Percentiles rank a stretch among this genome's conserved stretches.
phyloP scores from a whole-genome alignment of 2,113 vertebrate species.

The Amazona guildingii region DNA sequence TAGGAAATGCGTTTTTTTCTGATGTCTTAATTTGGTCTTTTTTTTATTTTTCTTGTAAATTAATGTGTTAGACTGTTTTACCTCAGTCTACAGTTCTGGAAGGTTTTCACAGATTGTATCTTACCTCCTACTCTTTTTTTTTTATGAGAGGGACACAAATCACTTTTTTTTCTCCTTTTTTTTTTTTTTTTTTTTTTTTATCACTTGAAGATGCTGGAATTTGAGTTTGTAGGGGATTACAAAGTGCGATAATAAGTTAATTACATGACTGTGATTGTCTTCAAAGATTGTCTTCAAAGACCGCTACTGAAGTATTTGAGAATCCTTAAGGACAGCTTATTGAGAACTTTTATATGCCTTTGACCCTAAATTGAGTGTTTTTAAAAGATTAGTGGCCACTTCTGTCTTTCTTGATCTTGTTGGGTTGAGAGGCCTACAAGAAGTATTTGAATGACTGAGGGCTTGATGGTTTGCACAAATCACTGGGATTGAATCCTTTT shows the following conservation, averaged over 20 bases:
- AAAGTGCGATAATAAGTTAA: neutral
- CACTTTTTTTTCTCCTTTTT: neutral
- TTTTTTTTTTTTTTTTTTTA: neutral
- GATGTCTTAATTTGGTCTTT: neutral
- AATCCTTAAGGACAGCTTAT: neutral
- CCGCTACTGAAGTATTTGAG: neutral
- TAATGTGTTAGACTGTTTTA: neutral
- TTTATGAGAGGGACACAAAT: neutral
- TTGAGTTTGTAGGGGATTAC: neutral
- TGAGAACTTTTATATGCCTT: neutral
- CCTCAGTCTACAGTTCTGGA: neutral
- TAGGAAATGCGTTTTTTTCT: neutral
- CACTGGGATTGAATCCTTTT: neutral
- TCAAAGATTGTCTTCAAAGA: neutral
- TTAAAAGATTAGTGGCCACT: neutral
- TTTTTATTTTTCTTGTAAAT: neutral
- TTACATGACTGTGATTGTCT: neutral
- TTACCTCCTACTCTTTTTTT: neutral
- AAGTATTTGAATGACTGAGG: neutral
- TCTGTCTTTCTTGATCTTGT: neutral
- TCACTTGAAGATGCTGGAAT: neutral
- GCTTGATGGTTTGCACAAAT: constrained; percentile 3
- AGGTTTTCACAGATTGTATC: neutral
- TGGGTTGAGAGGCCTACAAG: neutral
- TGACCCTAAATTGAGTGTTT: neutral